Evolutionary conservation across 1,140 invertebrate genomes (phyloP).

Genomic region (Chironomus tepperi): DNA sequence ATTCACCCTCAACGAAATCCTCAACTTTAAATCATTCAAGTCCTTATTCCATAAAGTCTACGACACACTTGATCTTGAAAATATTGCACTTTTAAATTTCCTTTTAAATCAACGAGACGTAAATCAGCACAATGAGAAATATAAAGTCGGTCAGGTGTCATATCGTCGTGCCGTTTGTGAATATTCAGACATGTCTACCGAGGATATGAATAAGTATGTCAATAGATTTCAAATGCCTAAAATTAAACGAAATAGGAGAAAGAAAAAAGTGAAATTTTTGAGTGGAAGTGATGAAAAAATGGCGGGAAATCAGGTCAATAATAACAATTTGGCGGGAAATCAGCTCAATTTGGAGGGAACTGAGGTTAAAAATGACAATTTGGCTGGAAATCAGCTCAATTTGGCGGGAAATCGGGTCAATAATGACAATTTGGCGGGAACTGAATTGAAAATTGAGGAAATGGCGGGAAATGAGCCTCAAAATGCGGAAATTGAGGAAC

Average conservation of each 20-base stretch:
- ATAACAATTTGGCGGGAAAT: too few species aligned
- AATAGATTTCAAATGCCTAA: background rate
- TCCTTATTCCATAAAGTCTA: background rate
- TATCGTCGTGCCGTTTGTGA: slow-evolving; percentile 49
- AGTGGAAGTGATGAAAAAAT: too few species aligned
- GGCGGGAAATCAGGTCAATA: background rate
- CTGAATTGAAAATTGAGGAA: too few species aligned
- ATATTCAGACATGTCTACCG: background rate
- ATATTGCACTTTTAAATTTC: background rate
- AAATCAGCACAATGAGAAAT: background rate
- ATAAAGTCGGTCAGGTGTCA: slow-evolving; percentile 29
- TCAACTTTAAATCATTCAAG: background rate
- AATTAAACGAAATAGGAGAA: too few species aligned
- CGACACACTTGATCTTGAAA: background rate
- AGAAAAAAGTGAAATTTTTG: background rate
- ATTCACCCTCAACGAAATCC: background rate
- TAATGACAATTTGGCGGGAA: too few species aligned
- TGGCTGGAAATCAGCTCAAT: too few species aligned
- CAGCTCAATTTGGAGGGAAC: too few species aligned
- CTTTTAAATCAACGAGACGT: background rate
- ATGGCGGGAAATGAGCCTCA: too few species aligned
- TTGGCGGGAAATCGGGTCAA: too few species aligned
- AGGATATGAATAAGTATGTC: slow-evolving; percentile 26
- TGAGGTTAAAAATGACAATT: too few species aligned
- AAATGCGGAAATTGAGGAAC: too few species aligned